Percentiles rank a stretch among this genome's conserved stretches.
Conservation (phyloP, 92 coral and sea anemone genomes). For the Actinostola sp. region DNA sequence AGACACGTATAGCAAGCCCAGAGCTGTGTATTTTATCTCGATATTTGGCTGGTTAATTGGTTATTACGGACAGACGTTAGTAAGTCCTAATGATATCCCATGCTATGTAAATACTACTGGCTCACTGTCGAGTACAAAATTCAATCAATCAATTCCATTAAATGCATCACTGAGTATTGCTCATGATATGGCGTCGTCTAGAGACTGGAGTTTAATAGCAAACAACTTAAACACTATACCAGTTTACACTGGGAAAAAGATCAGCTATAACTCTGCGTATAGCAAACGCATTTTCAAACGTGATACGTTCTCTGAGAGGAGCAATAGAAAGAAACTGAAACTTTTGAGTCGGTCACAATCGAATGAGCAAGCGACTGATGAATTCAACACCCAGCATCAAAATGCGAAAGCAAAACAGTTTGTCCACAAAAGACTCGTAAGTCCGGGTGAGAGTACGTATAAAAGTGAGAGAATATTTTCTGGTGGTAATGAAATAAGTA, state of each 20-base stretch:
- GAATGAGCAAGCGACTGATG: constrained; percentile 14
- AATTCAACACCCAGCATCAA: background rate
- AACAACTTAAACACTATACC: background rate
- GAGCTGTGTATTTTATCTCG: constrained; percentile 84
- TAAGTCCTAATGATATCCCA: constrained; percentile 53
- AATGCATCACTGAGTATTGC: constrained; percentile 10
- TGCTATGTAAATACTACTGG: constrained; percentile 37
- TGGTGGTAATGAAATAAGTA: too few species aligned
- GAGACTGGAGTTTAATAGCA: background rate
- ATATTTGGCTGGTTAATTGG: constrained; percentile 88
- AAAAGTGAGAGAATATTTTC: too few species aligned
- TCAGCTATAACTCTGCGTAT: background rate
- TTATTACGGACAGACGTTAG: constrained; percentile 83
- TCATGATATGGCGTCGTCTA: background rate
- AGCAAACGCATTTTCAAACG: background rate
- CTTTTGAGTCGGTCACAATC: background rate
- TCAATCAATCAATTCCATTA: background rate
- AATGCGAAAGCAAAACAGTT: too few species aligned
- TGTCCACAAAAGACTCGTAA: background rate
- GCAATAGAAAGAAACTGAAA: background rate
- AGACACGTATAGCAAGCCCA: constrained; percentile 73
- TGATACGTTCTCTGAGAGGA: too few species aligned
- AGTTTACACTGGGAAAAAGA: background rate
- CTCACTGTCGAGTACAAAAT: background rate
- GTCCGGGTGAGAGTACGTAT: too few species aligned